These are phyloP conservation scores for Hirudinaria manillensis DNA, from an alignment of 2,888 invertebrate species.

Conservation along the genomic window DNA sequence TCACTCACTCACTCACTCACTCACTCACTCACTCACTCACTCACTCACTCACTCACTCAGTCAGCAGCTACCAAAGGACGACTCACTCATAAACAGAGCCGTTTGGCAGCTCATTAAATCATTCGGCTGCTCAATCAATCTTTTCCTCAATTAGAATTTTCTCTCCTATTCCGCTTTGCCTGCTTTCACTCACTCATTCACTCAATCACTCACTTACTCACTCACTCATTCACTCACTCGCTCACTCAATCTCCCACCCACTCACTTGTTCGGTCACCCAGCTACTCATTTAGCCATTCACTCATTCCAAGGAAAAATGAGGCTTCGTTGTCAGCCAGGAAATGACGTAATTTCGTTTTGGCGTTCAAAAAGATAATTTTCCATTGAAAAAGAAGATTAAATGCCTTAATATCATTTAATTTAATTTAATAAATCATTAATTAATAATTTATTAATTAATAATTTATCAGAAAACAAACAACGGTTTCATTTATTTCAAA, in stretches of 20 bases:
- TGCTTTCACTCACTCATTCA: conserved; percentile 10
- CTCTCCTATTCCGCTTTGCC: background rate
- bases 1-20: conserved; percentile 15
- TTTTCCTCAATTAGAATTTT: background rate
- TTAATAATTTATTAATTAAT: too few species aligned
- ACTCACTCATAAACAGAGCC: background rate
- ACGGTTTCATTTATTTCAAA: too few species aligned
- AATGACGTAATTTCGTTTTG: too few species aligned
- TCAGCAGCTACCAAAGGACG: background rate
- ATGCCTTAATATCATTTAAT: too few species aligned
- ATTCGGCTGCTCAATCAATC: background rate
- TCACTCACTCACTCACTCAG: conserved; percentile 13
- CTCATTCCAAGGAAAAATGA: too few species aligned
- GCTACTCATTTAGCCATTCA: too few species aligned
- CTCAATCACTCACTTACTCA: conserved; percentile 16
- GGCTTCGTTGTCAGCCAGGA: too few species aligned
- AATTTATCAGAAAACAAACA: too few species aligned
- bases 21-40: conserved; percentile 16
- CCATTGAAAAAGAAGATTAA: too few species aligned
- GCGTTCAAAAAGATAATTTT: too few species aligned
- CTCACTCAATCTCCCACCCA: conserved; percentile 5
- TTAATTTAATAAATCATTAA: too few species aligned
- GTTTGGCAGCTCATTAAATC: background rate
- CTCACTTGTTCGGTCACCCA: background rate
- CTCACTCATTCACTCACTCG: conserved; percentile 20